Evolutionary conservation across 2,113 vertebrate genomes (phyloP).

Genomic region (Zosterops lateralis): DNA sequence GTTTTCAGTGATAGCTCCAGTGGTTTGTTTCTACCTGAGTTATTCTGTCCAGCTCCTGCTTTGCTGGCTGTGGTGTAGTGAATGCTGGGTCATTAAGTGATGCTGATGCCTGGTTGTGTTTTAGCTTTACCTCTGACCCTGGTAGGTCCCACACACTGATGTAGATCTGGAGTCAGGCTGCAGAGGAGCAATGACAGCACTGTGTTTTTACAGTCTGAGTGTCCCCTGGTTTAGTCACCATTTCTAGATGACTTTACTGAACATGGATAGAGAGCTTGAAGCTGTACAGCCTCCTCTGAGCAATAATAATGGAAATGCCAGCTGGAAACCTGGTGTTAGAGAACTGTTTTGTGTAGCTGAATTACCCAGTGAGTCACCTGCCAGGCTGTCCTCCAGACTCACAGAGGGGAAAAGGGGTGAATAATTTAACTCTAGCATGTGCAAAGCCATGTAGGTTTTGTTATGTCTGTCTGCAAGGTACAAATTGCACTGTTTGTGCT

Average conservation of each 20-base stretch:
- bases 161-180: neutral
- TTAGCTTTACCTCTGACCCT: neutral
- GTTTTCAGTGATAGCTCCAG: neutral
- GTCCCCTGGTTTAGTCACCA: neutral
- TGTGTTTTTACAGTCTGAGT: neutral
- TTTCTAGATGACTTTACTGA: neutral
- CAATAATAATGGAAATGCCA: neutral
- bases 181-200: neutral
- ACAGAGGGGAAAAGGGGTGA: neutral
- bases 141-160: accelerated
- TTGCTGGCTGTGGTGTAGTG: neutral
- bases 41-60: neutral
- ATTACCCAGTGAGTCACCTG: neutral
- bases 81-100: neutral
- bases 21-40: neutral
- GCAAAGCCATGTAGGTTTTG: neutral
- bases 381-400: neutral
- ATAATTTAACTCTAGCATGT: neutral
- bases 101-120: neutral
- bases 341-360: neutral
- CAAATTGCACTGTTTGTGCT: neutral
- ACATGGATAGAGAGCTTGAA: neutral
- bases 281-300: neutral
- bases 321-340: neutral
- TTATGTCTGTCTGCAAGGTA: neutral